Conservation (phyloP, 2,888 invertebrate genomes). For the Aspidiotus rigidus region DNA sequence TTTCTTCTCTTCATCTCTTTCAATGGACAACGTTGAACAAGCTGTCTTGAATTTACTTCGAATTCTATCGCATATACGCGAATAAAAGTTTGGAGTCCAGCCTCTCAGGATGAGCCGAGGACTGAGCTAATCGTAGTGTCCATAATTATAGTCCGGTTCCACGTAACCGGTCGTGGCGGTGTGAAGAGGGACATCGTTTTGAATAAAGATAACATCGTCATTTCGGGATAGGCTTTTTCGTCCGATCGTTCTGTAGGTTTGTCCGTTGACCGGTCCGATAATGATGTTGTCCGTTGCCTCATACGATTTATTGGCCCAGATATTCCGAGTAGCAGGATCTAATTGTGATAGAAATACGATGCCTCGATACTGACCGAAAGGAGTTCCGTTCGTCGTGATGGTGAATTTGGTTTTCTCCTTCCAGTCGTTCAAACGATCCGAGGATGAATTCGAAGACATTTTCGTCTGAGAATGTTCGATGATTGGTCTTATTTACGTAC, state of each 20-base stretch:
- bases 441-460: constrained; percentile 27
- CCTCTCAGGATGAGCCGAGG: too few species aligned
- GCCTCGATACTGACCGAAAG: constrained; percentile 27
- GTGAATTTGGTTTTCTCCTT: constrained; percentile 27
- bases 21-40: too few species aligned
- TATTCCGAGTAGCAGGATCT: constrained; percentile 21
- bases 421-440: constrained; percentile 4
- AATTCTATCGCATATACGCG: too few species aligned
- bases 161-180: constrained; percentile 4
- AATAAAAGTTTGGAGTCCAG: too few species aligned
- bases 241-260: background rate
- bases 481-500: background rate
- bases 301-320: constrained; percentile 15
- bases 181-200: background rate
- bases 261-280: constrained; percentile 20
- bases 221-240: constrained; percentile 1
- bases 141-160: constrained; percentile 26
- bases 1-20: too few species aligned
- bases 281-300: constrained; percentile 21
- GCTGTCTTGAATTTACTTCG: too few species aligned
- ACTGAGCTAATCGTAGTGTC: constrained; percentile 13
- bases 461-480: background rate
- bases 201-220: constrained; percentile 21
- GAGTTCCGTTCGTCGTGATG: constrained; percentile 28
- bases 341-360: constrained; percentile 28